A percentile compares a stretch with the other conserved stretches of the same genome.
Conservation (phyloP, 2,888 invertebrate genomes). For the Trichogramma dendrolimi region DNA sequence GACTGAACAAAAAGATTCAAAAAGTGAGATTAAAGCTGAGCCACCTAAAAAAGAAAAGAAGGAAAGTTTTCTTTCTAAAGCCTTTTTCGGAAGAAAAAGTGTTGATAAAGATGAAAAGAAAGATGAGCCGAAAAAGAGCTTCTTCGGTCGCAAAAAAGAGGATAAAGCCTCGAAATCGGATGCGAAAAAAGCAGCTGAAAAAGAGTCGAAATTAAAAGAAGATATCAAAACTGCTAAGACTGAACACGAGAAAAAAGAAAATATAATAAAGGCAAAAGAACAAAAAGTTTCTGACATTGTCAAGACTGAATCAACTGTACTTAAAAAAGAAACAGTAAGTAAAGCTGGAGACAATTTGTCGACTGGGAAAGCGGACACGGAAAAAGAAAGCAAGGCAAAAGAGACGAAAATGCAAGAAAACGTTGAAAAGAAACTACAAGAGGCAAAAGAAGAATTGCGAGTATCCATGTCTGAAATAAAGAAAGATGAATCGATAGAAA, state of each 20-base stretch:
- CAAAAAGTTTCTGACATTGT: not conserved
- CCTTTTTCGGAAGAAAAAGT: constrained; percentile 1
- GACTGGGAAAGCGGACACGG: constrained; percentile 19
- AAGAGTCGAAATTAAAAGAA: not conserved
- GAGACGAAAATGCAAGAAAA: constrained; percentile 17
- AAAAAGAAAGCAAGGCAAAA: constrained; percentile 24
- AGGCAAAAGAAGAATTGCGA: constrained; percentile 15
- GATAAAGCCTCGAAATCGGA: not conserved
- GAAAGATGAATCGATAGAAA: no score
- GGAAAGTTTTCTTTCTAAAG: not conserved
- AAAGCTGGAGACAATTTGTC: constrained; percentile 8
- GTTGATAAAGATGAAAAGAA: constrained; percentile 6
- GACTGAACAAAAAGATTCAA: not conserved
- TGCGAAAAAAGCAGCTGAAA: not conserved
- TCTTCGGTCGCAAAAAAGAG: not conserved
- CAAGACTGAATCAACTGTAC: constrained; percentile 13
- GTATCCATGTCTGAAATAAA: no score
- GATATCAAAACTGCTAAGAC: constrained; percentile 1
- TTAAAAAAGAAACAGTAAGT: constrained; percentile 1
- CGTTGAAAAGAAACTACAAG: constrained; percentile 25
- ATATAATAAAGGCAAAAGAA: not conserved
- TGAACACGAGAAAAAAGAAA: constrained; percentile 7
- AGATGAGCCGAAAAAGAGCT: constrained; percentile 11
- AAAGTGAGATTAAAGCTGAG: not conserved
- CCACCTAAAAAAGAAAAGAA: not conserved